Base-by-base conservation (phyloP, 2,888 invertebrate genomes). In the Campoplex capitator region DNA sequence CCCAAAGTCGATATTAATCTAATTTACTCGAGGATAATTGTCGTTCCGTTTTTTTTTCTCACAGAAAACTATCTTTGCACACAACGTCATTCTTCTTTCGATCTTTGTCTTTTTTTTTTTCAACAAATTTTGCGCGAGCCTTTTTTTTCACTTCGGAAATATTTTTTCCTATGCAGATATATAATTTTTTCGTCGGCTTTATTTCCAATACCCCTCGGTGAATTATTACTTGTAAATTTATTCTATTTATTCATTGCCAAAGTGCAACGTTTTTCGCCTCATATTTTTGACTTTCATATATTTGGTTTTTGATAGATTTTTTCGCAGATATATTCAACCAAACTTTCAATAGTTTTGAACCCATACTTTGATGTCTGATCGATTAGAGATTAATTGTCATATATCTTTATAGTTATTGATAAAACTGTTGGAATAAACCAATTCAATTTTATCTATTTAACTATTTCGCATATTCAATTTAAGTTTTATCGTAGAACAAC, bases 1-100 rank as follows among this genome's bases (percentile, higher is more conserved):
- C 28, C 11, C 42, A 83, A 65, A 23, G 58, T 56, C 42, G 48
- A 62, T 35, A 62, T 62, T 62, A 32, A 32, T 62, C 62, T 62
- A 62, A 62, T 32, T 32, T 62, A 62, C 62, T 32, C 32, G 13
- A 13, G 16, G 32, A 11, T 13, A 13, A 32, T 32, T 32, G 16
- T 62, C 32, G 32, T 13, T 16, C 32, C 32, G 16, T 62, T 28
- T 32, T 62, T 62, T 32, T 62, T 62, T 62, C 28, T 32, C 16
- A 16, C 6, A 62, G 32, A 16, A 32, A 16, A 32, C 32, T 62
- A 62, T 62, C 16, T 7, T 16, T 16, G 62, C 9, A 9, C 16
- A 32, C 32, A 62, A 62, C 32, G 0, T 32, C 6, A 32, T 62
- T 9, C 32, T 32, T 13, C 13, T 32, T 62, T 16, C 9, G 13